These are phyloP conservation scores for Hydrolagus affinis DNA, from an alignment of 2,113 vertebrate species.

Conservation along the genomic window DNA sequence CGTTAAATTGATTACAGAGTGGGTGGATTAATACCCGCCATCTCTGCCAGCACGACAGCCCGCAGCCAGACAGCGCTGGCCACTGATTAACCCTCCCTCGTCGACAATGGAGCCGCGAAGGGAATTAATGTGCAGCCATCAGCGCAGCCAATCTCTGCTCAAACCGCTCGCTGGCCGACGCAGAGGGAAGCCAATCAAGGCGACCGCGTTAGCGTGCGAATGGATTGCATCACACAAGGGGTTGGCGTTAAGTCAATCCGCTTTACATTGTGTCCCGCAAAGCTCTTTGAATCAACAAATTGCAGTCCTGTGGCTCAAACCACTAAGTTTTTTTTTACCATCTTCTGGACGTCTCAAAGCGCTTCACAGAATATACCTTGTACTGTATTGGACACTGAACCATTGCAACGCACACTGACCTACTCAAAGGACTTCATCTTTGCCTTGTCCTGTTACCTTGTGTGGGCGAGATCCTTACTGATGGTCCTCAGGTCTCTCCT, in stretches of 20 bases:
- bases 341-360: no score
- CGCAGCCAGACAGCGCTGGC: conserved; percentile 36
- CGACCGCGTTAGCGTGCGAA: no score
- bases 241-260: no score
- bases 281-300: no score
- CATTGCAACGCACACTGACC: not conserved
- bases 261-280: no score
- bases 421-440: not conserved
- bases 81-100: conserved; percentile 36
- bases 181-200: not conserved
- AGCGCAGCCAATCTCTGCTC: not conserved
- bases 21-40: conserved; percentile 44
- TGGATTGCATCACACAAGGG: no score
- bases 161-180: conserved; percentile 1
- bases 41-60: conserved; percentile 41
- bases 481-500: conserved; percentile 45
- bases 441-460: conserved; percentile 49
- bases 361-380: no score
- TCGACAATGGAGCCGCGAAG: conserved; percentile 40
- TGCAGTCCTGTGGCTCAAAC: no score
- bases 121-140: conserved; percentile 39
- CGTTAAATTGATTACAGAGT: conserved; percentile 46
- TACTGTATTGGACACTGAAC: no score
- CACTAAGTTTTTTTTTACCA: no score
- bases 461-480: conserved; percentile 45